A percentile compares a stretch with the other conserved stretches of the same genome.
phyloP scores from a whole-genome alignment of 2,113 vertebrate species.

The Nymphicus hollandicus region DNA sequence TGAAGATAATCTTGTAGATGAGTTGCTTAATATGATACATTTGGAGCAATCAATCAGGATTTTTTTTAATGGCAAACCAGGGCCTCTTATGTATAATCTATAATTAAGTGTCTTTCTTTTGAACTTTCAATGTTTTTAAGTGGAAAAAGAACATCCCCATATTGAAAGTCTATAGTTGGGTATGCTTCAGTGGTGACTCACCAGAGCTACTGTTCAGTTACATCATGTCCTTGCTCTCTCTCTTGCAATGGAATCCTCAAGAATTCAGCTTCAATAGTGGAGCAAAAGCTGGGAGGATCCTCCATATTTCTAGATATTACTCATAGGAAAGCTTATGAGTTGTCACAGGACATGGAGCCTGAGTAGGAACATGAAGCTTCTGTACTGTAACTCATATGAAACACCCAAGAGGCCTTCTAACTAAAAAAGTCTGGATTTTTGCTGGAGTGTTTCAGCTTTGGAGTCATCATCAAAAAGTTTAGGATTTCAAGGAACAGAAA shows the following conservation, averaged over 20 bases:
- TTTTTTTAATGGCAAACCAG: not conserved
- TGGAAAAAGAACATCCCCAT: not conserved
- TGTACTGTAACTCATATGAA: not conserved
- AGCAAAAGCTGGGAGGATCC: not conserved
- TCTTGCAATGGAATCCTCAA: not conserved
- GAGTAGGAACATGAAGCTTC: not conserved
- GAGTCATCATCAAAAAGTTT: not conserved
- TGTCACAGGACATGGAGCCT: not conserved
- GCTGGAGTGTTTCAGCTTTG: not conserved
- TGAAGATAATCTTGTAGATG: not conserved
- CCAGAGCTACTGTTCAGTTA: not conserved
- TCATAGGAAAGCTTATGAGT: not conserved
- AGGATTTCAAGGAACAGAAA: not conserved
- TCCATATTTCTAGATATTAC: not conserved
- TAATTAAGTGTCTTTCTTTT: not conserved
- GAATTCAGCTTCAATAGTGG: not conserved
- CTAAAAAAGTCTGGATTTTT: not conserved
- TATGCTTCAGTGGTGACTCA: not conserved
- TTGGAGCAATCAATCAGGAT: not conserved
- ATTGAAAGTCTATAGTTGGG: not conserved
- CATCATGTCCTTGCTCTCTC: not conserved
- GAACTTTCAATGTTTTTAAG: not conserved
- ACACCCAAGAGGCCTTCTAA: not conserved
- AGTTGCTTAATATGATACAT: not conserved
- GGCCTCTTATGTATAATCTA: not conserved